phyloP scores from a whole-genome alignment of 2,888 invertebrate genomes.

The Elmis aenea region DNA sequence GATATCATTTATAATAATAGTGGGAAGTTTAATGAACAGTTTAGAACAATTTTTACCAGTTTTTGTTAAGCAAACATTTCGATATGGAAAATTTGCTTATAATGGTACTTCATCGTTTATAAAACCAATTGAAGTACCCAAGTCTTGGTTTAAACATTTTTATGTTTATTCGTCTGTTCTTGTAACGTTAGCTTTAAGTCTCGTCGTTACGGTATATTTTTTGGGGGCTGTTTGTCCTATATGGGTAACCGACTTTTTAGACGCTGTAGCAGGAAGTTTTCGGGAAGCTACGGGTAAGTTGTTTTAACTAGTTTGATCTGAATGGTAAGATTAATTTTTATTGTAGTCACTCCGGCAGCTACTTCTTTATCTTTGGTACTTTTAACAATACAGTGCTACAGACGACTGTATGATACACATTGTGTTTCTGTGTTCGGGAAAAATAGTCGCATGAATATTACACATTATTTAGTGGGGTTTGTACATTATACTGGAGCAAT shows the following conservation, averaged over 20 bases:
- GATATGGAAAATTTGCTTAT: slow-evolving; percentile 69
- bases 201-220: slow-evolving; percentile 52
- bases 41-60: slow-evolving; percentile 63
- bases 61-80: slow-evolving; percentile 59
- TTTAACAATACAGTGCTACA: slow-evolving; percentile 63
- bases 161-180: slow-evolving; percentile 65
- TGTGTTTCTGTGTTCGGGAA: slow-evolving; percentile 75
- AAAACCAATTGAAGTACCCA: slow-evolving; percentile 61
- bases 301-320: slow-evolving; percentile 11
- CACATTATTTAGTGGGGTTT: slow-evolving; percentile 72
- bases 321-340: slow-evolving; percentile 32
- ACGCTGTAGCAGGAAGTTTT: slow-evolving; percentile 44
- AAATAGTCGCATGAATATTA: slow-evolving; percentile 69
- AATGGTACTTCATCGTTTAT: slow-evolving; percentile 47
- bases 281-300: slow-evolving; percentile 51
- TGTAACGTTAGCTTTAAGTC: slow-evolving; percentile 49
- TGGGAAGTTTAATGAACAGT: slow-evolving; percentile 59
- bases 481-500: slow-evolving; percentile 71
- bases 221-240: slow-evolving; percentile 44
- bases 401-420: slow-evolving; percentile 77
- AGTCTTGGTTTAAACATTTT: slow-evolving; percentile 77
- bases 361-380: slow-evolving; percentile 58
- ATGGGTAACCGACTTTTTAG: slow-evolving; percentile 48
- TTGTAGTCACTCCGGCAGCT: slow-evolving; percentile 56
- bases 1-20: slow-evolving; percentile 42